phyloP scores from a whole-genome alignment of 2,113 vertebrate species.

The Mola mola region DNA sequence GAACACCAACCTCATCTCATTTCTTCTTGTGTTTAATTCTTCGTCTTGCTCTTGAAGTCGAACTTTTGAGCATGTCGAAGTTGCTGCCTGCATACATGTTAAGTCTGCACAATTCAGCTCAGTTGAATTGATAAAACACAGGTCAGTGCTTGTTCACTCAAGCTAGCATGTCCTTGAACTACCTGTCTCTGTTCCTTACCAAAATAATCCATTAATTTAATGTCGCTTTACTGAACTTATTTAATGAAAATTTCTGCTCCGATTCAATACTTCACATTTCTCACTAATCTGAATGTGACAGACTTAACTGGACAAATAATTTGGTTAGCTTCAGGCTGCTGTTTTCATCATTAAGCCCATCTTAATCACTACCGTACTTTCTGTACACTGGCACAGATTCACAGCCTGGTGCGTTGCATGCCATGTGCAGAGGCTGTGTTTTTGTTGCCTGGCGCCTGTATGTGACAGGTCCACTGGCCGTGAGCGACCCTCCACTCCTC shows the following conservation, averaged over 20 bases:
- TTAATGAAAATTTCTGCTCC: slow-evolving; percentile 59
- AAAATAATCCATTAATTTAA: slow-evolving; percentile 63
- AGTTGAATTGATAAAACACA: slow-evolving; percentile 21
- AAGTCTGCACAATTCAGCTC: slow-evolving; percentile 2
- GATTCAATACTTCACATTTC: slow-evolving; percentile 63
- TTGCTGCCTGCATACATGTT: background rate
- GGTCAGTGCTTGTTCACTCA: slow-evolving; percentile 15
- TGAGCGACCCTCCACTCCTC: slow-evolving; percentile 58
- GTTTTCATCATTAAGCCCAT: slow-evolving; percentile 70
- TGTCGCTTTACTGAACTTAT: slow-evolving; percentile 56
- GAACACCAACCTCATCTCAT: slow-evolving; percentile 13
- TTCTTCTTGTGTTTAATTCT: slow-evolving; percentile 3
- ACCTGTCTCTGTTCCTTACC: slow-evolving; percentile 44
- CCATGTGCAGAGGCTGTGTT: slow-evolving; percentile 70
- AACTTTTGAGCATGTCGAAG: too few relatives aligned
- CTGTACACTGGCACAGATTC: slow-evolving; percentile 59
- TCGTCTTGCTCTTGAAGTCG: slow-evolving; percentile 20
- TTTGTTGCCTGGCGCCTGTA: slow-evolving; percentile 73
- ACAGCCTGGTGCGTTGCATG: slow-evolving; percentile 52
- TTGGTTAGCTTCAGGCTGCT: slow-evolving; percentile 70
- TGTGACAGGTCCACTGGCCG: slow-evolving; percentile 76
- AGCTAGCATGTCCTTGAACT: slow-evolving; percentile 49
- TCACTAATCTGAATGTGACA: slow-evolving; percentile 61
- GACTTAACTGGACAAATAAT: slow-evolving; percentile 67
- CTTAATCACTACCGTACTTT: slow-evolving; percentile 64